Base-by-base conservation (phyloP, 2,888 invertebrate species). In the Amphipoea oculea region DNA sequence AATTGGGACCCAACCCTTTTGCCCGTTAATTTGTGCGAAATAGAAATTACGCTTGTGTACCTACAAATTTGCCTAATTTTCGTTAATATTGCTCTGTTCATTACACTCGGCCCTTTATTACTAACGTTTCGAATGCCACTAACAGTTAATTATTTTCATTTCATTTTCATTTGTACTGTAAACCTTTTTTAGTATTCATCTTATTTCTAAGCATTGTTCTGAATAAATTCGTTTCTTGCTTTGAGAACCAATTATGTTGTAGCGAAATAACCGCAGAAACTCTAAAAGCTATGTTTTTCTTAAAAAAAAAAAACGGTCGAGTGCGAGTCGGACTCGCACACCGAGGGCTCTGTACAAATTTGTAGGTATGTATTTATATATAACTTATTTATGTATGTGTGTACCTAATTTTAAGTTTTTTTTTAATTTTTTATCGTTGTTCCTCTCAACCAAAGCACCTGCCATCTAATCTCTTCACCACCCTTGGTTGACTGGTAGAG, bases 51-150 rank as follows among this genome's bases (percentile, higher is more conserved):
- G 89, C 87, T 88, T 87, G 90, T 91, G 91, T 90, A 92, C 45
- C 45, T 45, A 45, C 91, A 92, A 94, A 93, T 95, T 93, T 89
- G 91, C 90, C 90, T 92, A 92, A 93, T 94, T 93, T 92, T 89
- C 90, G 90, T 91, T 92, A 93, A 92, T 93, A 92, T 92, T 88
- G 91, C 91, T 92, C 91, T 93, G 92, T 93, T 92, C 91, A 93
- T 93, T 92, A 93, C 89, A 89, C 89, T 87, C 83, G 86, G 86
- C 88, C 91, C 89, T 92, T 93, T 92, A 92, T 92, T 92, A 89
- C 90, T 87, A 88, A 90, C 90, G 89, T 91, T 93, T 89, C 86
- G 88, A 90, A 91, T 87, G 90, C 90, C 91, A 92, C 91, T 92
- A 92, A 91, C 90, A 91, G 91, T 92, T 90, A 92, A 92, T 93